phyloP scores from a whole-genome alignment of 1,140 invertebrate species.

The Temnothorax curvispinosus region DNA sequence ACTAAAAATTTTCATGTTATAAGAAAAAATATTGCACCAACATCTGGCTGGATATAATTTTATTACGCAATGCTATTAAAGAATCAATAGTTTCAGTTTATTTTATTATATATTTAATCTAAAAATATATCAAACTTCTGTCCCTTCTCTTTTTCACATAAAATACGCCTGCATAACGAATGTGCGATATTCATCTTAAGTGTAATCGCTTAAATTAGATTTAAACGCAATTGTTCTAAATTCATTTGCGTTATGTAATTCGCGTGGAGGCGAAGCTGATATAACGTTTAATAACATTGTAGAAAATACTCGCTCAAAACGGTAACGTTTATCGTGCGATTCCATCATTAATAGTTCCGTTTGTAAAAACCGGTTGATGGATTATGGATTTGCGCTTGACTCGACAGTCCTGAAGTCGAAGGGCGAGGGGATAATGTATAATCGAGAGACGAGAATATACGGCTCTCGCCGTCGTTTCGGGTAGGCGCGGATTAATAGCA shows the following conservation, averaged over 20 bases:
- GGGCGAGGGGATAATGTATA: neutral
- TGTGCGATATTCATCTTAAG: neutral
- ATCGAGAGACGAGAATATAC: neutral
- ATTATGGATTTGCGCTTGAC: neutral
- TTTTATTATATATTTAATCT: neutral
- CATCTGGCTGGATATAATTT: neutral
- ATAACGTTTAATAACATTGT: neutral
- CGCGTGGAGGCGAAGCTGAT: neutral
- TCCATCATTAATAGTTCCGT: conserved; percentile 5
- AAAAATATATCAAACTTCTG: neutral
- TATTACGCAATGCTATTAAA: neutral
- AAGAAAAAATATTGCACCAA: neutral
- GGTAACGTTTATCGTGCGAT: neutral
- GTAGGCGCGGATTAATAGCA: conserved; percentile 2
- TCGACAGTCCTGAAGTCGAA: neutral
- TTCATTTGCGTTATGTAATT: conserved; percentile 5
- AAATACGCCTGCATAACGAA: neutral
- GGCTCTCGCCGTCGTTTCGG: conserved; percentile 12
- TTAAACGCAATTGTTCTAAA: conserved; percentile 7
- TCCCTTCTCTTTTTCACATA: neutral
- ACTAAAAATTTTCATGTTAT: neutral
- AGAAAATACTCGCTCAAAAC: neutral
- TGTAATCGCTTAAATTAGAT: neutral
- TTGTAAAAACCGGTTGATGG: neutral
- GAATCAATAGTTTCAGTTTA: neutral